Percentiles rank a stretch among this genome's conserved stretches.
Conservation (phyloP, 2,113 vertebrate genomes). For the Brachypteracias leptosomus region DNA sequence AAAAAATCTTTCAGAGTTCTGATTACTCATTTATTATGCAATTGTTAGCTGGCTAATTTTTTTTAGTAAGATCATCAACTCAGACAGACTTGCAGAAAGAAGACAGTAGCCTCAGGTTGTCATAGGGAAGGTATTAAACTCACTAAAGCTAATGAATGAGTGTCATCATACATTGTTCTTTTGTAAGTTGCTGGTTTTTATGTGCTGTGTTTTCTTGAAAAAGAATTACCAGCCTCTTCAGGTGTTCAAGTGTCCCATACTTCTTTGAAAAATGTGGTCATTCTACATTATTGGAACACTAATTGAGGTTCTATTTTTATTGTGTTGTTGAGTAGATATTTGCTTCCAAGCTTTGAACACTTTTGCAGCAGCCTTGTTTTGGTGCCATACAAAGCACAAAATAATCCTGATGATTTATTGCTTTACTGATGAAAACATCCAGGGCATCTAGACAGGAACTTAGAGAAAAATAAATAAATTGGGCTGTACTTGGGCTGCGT, state of each 20-base stretch:
- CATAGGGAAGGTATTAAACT: not conserved
- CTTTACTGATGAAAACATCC: not conserved
- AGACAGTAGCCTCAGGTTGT: not conserved
- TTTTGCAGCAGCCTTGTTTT: not conserved
- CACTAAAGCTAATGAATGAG: not conserved
- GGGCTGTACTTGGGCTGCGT: not conserved
- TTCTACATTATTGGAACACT: not conserved
- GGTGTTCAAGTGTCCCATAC: not conserved
- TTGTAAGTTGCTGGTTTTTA: not conserved
- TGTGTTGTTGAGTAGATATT: not conserved
- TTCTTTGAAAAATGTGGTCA: not conserved
- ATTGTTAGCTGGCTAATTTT: not conserved
- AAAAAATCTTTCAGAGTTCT: not conserved
- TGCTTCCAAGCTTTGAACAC: not conserved
- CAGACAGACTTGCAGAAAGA: not conserved
- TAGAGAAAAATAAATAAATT: not conserved
- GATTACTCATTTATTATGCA: not conserved
- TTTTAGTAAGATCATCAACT: not conserved
- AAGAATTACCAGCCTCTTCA: not conserved
- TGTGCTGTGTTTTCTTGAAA: not conserved
- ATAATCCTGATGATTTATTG: not conserved
- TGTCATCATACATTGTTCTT: not conserved
- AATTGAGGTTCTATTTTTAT: not conserved
- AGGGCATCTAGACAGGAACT: not conserved
- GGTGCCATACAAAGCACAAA: not conserved